Conservation (phyloP, 2,888 invertebrate species). For the Drosophila bunnanda region DNA sequence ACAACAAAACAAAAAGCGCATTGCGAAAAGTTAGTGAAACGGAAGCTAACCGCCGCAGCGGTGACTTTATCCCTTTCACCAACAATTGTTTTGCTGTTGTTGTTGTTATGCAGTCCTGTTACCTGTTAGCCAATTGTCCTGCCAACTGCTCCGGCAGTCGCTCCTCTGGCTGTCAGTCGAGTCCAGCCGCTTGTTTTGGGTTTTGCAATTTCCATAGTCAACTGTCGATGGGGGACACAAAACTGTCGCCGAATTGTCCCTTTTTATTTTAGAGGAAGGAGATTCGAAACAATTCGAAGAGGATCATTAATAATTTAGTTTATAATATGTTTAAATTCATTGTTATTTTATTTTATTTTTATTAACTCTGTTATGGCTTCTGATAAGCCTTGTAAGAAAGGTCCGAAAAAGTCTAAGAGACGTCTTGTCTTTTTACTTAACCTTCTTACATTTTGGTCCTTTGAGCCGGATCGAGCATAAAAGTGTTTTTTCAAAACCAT, state of each 20-base stretch:
- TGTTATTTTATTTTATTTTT: too few species aligned
- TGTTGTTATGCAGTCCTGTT: constrained; percentile 18
- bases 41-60: constrained; percentile 66
- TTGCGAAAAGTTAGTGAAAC: constrained; percentile 72
- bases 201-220: constrained; percentile 43
- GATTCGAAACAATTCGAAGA: constrained; percentile 9
- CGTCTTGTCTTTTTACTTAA: too few species aligned
- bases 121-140: constrained; percentile 48
- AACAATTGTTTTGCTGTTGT: constrained; percentile 3
- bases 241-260: constrained; percentile 8
- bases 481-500: too few species aligned
- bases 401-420: too few species aligned
- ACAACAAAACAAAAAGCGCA: constrained; percentile 62
- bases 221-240: constrained; percentile 22
- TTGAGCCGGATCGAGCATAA: background rate
- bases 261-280: constrained; percentile 15
- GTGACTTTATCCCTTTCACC: constrained; percentile 37
- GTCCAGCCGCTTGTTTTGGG: constrained; percentile 52
- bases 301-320: too few species aligned
- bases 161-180: constrained; percentile 36
- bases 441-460: background rate
- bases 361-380: too few species aligned
- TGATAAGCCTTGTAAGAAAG: too few species aligned
- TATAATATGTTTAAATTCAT: background rate
- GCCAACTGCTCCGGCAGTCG: constrained; percentile 35